Evolutionary conservation across 2,113 vertebrate genomes (phyloP).

Genomic region (Eurystomus gularis): DNA sequence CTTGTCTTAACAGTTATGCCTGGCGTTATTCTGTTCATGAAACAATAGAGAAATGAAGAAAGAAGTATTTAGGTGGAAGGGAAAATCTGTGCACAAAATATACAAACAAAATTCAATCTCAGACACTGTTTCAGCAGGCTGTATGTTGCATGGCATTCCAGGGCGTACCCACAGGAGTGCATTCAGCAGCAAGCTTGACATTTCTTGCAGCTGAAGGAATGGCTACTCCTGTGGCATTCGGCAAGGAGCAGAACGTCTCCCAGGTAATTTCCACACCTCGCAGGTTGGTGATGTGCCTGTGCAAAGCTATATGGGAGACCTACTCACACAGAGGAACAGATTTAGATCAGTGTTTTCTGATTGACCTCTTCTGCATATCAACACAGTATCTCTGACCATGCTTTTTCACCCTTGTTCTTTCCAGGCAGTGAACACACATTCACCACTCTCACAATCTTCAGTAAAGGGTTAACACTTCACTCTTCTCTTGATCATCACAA

Average conservation of each 20-base stretch:
- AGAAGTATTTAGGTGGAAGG: not conserved
- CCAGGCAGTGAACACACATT: not conserved
- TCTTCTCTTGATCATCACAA: not conserved
- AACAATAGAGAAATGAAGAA: not conserved
- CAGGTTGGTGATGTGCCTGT: not conserved
- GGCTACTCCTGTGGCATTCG: not conserved
- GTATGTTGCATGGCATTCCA: not conserved
- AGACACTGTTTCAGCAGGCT: not conserved
- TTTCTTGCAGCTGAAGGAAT: not conserved
- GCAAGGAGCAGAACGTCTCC: not conserved
- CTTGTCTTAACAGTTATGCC: not conserved
- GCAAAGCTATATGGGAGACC: not conserved
- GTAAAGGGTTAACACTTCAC: fast-evolving
- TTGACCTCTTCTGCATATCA: not conserved
- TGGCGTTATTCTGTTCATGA: not conserved
- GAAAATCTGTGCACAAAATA: not conserved
- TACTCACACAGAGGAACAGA: not conserved
- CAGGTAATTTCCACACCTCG: not conserved
- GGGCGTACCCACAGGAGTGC: not conserved
- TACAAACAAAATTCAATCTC: not conserved
- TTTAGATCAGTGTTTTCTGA: not conserved
- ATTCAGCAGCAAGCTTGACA: not conserved
- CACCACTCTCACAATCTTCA: not conserved
- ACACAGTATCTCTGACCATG: fast-evolving
- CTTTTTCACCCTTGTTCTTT: not conserved